A percentile compares a stretch with the other conserved stretches of the same genome.
Conservation (phyloP, 2,113 vertebrate species). For the Nothobranchius kuhntae region DNA sequence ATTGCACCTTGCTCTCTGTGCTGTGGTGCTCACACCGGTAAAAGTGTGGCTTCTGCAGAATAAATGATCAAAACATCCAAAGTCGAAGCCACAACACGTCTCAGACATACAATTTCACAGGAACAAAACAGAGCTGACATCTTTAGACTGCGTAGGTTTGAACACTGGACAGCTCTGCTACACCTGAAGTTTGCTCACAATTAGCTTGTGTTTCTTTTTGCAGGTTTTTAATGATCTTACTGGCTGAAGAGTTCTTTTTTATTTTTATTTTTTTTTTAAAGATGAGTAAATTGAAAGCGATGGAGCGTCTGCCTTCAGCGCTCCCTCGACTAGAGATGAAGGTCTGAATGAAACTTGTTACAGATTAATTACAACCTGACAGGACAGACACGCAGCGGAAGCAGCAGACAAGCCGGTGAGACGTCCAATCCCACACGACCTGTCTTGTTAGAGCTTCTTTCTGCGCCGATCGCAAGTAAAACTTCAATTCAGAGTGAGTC, state of each 20-base stretch:
- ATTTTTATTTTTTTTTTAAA: background rate
- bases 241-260: conserved; percentile 6
- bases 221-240: conserved; percentile 26
- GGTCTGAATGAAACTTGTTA: conserved; percentile 43
- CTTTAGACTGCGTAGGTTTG: conserved; percentile 22
- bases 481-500: conserved; percentile 5
- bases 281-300: conserved; percentile 48
- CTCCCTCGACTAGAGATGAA: conserved; percentile 37
- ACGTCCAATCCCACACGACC: conserved; percentile 15
- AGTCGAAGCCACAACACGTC: conserved; percentile 9
- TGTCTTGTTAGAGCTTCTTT: background rate
- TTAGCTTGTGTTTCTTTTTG: conserved; percentile 2
- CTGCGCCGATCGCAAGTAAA: background rate
- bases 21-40: conserved; percentile 38
- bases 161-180: conserved; percentile 19
- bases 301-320: conserved; percentile 38
- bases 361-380: conserved; percentile 59
- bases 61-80: conserved; percentile 38
- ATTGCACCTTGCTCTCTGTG: conserved; percentile 62
- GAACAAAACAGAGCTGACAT: conserved; percentile 16
- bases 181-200: conserved; percentile 2
- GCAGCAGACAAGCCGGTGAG: conserved; percentile 23
- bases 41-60: conserved; percentile 24
- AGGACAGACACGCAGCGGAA: conserved; percentile 37
- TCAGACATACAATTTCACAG: conserved; percentile 45